These are phyloP conservation scores for Nomada goodeniana DNA, from an alignment of 2,888 invertebrate species.

Conservation along the genomic window DNA sequence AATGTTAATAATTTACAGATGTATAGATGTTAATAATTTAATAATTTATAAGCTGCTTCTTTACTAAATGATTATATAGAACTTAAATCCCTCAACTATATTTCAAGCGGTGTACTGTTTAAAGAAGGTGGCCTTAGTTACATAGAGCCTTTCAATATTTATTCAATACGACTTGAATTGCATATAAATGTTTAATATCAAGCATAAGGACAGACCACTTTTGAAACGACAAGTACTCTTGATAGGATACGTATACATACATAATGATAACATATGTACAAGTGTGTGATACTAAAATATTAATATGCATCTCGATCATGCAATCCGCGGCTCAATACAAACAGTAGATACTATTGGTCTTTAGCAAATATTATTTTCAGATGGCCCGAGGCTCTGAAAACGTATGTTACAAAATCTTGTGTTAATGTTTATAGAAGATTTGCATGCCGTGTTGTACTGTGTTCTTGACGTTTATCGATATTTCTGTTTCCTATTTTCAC, in stretches of 20 bases:
- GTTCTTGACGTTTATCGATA: conserved; percentile 15
- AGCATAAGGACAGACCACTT: neutral
- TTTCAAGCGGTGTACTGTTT: conserved; percentile 5
- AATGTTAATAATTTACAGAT: too few species aligned
- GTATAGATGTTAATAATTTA: too few species aligned
- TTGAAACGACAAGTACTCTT: conserved; percentile 22
- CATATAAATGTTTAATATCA: neutral
- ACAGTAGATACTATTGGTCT: conserved; percentile 70
- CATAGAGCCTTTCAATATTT: neutral
- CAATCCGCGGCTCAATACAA: conserved; percentile 49
- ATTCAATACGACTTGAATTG: neutral
- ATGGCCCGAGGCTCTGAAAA: conserved; percentile 84
- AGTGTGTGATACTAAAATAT: conserved; percentile 22
- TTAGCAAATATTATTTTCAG: conserved; percentile 81
- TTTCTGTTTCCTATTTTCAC: conserved; percentile 5
- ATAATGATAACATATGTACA: conserved; percentile 28
- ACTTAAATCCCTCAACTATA: neutral
- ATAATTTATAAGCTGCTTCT: too few species aligned
- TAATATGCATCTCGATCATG: conserved; percentile 57
- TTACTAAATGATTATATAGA: too few species aligned
- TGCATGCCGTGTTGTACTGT: conserved; percentile 63
- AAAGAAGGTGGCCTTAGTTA: neutral
- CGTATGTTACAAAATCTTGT: conserved; percentile 78
- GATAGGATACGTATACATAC: conserved; percentile 13
- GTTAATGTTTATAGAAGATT: conserved; percentile 46